phyloP scores from a whole-genome alignment of 2,113 vertebrate species.

The Eclectus roratus region DNA sequence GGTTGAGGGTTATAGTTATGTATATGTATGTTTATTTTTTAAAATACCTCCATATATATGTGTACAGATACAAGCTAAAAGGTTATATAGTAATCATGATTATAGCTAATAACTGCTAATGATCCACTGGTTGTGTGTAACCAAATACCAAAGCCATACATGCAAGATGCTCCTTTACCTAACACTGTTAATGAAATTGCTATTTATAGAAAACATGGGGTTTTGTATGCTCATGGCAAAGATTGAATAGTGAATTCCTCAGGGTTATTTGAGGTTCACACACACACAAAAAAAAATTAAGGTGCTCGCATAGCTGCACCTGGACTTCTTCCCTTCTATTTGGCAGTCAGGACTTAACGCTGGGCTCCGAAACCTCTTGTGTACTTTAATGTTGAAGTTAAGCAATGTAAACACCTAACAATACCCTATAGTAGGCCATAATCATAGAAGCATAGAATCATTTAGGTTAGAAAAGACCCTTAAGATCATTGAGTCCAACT shows the following conservation, averaged over 20 bases:
- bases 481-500: too few relatives aligned
- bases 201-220: slow-evolving; percentile 22
- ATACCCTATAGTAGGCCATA: neutral
- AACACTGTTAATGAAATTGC: neutral
- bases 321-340: neutral
- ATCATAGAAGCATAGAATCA: neutral
- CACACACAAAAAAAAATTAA: neutral
- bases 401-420: neutral
- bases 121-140: neutral
- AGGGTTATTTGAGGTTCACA: neutral
- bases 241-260: neutral
- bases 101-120: neutral
- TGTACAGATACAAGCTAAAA: neutral
- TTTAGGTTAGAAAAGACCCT: too few relatives aligned
- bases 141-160: neutral
- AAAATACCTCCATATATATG: neutral
- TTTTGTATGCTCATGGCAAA: neutral
- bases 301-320: slow-evolving; percentile 43
- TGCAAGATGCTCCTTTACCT: neutral
- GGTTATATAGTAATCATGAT: neutral
- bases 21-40: neutral
- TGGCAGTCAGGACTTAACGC: neutral
- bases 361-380: neutral
- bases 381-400: neutral
- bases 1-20: neutral